phyloP scores from a whole-genome alignment of 2,113 vertebrate species.

The Clarias gariepinus region DNA sequence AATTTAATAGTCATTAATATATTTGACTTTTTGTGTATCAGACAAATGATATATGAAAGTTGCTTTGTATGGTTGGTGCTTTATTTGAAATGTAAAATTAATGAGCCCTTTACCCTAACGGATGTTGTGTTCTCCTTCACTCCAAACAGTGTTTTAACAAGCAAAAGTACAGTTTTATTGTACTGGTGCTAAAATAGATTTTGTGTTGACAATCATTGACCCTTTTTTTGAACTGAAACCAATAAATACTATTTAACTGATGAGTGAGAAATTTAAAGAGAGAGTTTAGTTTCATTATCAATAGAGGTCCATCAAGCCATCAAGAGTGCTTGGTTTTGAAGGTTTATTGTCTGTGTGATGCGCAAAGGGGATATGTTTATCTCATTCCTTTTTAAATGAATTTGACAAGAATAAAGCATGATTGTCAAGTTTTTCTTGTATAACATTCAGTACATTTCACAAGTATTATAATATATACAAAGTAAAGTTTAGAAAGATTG shows the following conservation, averaged over 20 bases:
- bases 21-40: constrained; percentile 77
- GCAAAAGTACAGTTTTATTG: constrained; percentile 98
- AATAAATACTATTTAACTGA: constrained; percentile 80
- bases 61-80: constrained; percentile 80
- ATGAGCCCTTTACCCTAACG: constrained; percentile 71
- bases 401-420: constrained; percentile 80
- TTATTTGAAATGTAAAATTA: constrained; percentile 75
- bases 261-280: constrained; percentile 70
- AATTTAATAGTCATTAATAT: constrained; percentile 85
- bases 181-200: constrained; percentile 96
- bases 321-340: constrained; percentile 47
- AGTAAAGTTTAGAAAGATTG: neutral
- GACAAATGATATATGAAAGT: constrained; percentile 69
- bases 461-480: neutral
- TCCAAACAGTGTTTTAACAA: constrained; percentile 77
- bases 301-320: constrained; percentile 55
- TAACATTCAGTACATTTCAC: constrained; percentile 30
- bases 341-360: constrained; percentile 57
- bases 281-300: constrained; percentile 70
- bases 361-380: constrained; percentile 64
- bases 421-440: constrained; percentile 68
- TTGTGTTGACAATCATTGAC: constrained; percentile 86
- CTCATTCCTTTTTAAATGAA: constrained; percentile 73
- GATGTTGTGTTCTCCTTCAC: constrained; percentile 63
- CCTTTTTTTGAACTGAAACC: constrained; percentile 79